phyloP scores from a whole-genome alignment of 2,888 invertebrate genomes.

The Baccha elongata region DNA sequence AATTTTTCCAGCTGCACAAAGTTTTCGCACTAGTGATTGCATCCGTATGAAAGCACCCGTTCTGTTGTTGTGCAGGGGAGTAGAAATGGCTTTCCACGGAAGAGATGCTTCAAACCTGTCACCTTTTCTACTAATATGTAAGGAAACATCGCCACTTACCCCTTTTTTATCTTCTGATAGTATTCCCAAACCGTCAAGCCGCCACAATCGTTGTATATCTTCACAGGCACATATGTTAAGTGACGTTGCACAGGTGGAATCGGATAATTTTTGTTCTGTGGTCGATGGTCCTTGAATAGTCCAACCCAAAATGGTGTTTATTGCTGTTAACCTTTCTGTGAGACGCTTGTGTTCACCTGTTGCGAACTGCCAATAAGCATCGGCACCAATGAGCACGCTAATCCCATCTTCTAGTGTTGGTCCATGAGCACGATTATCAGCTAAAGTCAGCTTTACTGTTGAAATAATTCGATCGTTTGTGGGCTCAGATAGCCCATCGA shows the following conservation, averaged over 20 bases:
- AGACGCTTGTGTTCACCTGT: slow-evolving; percentile 43
- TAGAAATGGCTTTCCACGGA: slow-evolving; percentile 30
- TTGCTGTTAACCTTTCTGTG: slow-evolving; percentile 25
- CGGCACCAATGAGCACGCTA: slow-evolving; percentile 35
- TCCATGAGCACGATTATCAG: slow-evolving; percentile 18
- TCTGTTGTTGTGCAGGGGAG: neutral
- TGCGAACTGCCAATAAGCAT: slow-evolving; percentile 53
- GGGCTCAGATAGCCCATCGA: neutral
- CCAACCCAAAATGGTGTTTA: slow-evolving; percentile 44
- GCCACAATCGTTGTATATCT: slow-evolving; percentile 35
- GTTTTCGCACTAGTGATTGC: slow-evolving; percentile 22
- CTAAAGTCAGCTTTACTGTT: neutral
- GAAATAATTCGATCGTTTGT: neutral
- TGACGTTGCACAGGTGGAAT: neutral
- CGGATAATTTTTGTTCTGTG: neutral
- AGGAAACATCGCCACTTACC: neutral
- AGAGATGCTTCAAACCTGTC: slow-evolving; percentile 37
- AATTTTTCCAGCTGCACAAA: neutral
- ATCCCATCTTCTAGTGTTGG: slow-evolving; percentile 27
- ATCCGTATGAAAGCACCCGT: slow-evolving; percentile 44
- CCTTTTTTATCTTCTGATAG: neutral
- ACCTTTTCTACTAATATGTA: neutral
- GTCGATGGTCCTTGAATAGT: slow-evolving; percentile 24
- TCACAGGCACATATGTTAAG: neutral
- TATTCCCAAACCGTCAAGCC: slow-evolving; percentile 42